Conservation (phyloP, 2,797 vertebrate genomes). For the Lacerta viridis region DNA sequence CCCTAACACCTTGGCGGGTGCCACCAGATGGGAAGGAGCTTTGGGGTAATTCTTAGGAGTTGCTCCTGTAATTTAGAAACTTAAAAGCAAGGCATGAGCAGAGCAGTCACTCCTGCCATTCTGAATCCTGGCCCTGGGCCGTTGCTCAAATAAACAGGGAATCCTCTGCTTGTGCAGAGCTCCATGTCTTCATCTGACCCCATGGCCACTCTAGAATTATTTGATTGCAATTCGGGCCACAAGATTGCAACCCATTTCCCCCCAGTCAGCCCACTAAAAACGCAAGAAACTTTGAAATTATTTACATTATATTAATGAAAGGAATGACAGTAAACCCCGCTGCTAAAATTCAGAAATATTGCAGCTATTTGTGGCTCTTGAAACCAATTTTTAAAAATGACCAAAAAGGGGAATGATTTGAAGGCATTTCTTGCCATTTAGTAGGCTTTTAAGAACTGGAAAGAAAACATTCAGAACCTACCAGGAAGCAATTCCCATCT, state of each 20-base stretch:
- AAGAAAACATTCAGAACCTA: slow-evolving; percentile 42
- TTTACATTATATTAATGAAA: background rate
- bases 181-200: background rate
- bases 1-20: background rate
- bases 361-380: slow-evolving; percentile 2
- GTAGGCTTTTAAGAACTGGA: slow-evolving; percentile 14
- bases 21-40: background rate
- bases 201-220: background rate
- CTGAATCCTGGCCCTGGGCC: background rate
- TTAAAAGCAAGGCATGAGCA: background rate
- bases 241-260: background rate
- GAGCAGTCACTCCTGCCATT: background rate
- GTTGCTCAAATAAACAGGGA: background rate
- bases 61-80: background rate
- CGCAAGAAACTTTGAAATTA: background rate
- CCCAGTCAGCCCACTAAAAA: background rate
- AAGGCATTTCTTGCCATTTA: slow-evolving; percentile 21
- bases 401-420: background rate
- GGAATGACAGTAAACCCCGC: background rate
- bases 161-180: background rate
- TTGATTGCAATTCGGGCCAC: background rate
- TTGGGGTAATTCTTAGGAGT: too few relatives aligned
- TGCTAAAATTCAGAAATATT: slow-evolving; percentile 30
- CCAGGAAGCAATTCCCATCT: slow-evolving; percentile 35
- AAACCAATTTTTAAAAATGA: slow-evolving; percentile 28